A percentile compares a stretch with the other conserved stretches of the same genome.
Conservation (phyloP, 2,113 vertebrate genomes). For the Oncorhynchus kisutch region DNA sequence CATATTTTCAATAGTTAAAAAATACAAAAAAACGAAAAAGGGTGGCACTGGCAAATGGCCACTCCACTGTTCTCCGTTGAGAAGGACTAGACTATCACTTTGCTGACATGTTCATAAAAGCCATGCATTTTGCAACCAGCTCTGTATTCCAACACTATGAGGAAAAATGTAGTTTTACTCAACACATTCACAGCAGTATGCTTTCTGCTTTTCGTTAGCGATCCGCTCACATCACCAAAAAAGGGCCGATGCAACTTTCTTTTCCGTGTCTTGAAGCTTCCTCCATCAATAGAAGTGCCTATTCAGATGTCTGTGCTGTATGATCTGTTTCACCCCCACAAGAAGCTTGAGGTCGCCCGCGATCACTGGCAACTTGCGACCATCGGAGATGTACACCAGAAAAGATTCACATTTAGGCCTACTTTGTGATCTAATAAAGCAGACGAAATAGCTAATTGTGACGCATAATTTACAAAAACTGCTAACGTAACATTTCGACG, state of each 20-base stretch:
- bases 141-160: slow-evolving; percentile 31
- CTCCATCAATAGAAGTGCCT: slow-evolving; percentile 30
- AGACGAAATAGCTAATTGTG: slow-evolving; percentile 1
- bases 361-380: slow-evolving; percentile 28
- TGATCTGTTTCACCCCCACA: background rate
- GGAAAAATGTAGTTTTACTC: slow-evolving; percentile 4
- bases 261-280: slow-evolving; percentile 34
- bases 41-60: background rate
- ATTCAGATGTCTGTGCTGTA: slow-evolving; percentile 4
- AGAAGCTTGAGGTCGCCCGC: background rate
- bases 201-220: slow-evolving; percentile 38
- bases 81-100: background rate
- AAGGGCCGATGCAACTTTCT: slow-evolving; percentile 34
- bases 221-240: slow-evolving; percentile 30
- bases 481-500: slow-evolving; percentile 12
- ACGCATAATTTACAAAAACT: slow-evolving; percentile 20
- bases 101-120: slow-evolving; percentile 22
- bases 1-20: slow-evolving; percentile 32
- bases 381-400: background rate
- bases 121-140: slow-evolving; percentile 39
- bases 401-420: background rate
- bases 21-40: slow-evolving; percentile 24
- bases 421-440: background rate
- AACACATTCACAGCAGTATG: slow-evolving; percentile 41
- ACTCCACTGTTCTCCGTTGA: background rate